Base-by-base conservation (phyloP, 2,888 invertebrate species). In the Entomobrya proxima region DNA sequence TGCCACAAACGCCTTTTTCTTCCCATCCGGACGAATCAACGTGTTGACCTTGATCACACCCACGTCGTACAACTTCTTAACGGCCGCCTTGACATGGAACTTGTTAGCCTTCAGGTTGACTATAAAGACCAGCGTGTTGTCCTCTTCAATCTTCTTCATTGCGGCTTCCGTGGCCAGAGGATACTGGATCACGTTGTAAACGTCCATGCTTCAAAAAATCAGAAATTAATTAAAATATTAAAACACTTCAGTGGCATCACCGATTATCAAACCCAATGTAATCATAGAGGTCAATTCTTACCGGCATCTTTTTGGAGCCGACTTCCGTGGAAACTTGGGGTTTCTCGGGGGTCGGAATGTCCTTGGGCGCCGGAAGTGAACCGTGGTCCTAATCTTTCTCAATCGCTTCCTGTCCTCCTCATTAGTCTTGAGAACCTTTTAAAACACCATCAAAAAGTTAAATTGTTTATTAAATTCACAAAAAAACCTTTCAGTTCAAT, bases 111-210 rank as follows among this genome's bases (percentile, higher is more conserved):
- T 94, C 85, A 97, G 95, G 93, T 99, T 97, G 47, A 98, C 98
- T 92, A 99, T 96, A 93, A 99, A 99, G 90, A 99, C 99, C 91
- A 99, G 94, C n/a, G 99, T 99, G 93, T 99, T 99, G 93, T 98
- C 98, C 92, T 99, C 99, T 93, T 99, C 99, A 93, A 99, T 99
- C 92, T 99, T 99, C 93, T 99, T 99, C 99, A 99, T 99, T 79
- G 99, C 99, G 9, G 99, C 98, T 94, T 99, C 99, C 92, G 99
- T 99, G 77, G 99, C 99, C 92, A 99, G 93, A 35, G 99, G 99
- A 92, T 95, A 98, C 93, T 99, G 99, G 91, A 99, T 97, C 92
- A 99, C 98, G 92, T 98, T 97, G 93, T 95, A 98, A 78, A 98
- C 97, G 93, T 99, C 98, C 96, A 99, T 96, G 90, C 97, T 97